Base-by-base conservation (phyloP, 2,888 invertebrate genomes). In the Philaethria dido region DNA sequence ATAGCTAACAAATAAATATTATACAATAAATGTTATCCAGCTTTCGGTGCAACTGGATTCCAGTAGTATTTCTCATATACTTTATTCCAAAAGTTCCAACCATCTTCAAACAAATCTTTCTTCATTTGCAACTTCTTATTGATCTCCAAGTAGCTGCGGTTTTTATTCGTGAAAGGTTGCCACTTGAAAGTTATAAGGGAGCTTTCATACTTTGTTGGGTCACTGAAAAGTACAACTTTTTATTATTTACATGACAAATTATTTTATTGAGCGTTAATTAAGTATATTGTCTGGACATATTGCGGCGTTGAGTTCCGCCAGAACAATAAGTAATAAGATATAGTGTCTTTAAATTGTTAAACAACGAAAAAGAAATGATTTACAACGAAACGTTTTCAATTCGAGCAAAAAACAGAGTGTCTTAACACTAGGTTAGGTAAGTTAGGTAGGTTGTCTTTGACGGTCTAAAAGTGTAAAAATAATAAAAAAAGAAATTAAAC, bases 121-220 rank as follows among this genome's bases (percentile, higher is more conserved):
- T 82, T 86, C 70, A 85, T 77, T 60, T 78, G 76, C 20, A 87
- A 71, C 44, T 79, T 79, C 33, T 74, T 77, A 29, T 82, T 79
- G n/a, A 92, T 87, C 47, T 86, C 80, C 60, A 92, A 70, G 69
- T 91, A 89, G 61, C 82, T 79, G 8, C 73, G 80, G n/a, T 84
- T 77, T 16, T 84, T 74, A 13, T 78, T 80, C 36, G 83, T 82
- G 66, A 84, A 91, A 29, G 78, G 80, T 29, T 72, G 72, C 92
- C 92, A 92, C 75, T 87, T 86, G 0, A 80, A 71, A 4, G 80
- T 77, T 2, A 88, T 70, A 2, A 92, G 72, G 1, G 75, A 52
- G 69, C 85, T 89, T 70, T 91, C 90, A 64, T 79, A 91, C 0
- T 83, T 83, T 2, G 91, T 89, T 5, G 92, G 92, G 69, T 92